A percentile compares a stretch with the other conserved stretches of the same genome.
Evolutionary conservation across 2,888 invertebrate genomes (phyloP).

Genomic region (Pristionchus fissidentatus): DNA sequence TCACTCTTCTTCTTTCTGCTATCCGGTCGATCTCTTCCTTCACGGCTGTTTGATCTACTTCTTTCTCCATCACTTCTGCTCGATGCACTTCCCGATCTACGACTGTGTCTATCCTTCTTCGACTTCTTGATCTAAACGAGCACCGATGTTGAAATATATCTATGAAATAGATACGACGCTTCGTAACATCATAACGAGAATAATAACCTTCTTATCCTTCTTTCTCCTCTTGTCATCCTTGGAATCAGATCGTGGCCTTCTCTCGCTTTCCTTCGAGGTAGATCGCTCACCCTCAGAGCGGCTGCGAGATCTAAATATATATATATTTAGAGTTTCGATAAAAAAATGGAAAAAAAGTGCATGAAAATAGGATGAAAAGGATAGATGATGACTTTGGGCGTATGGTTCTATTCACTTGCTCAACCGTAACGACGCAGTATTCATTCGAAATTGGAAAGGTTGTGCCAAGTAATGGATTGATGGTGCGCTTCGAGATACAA

Average conservation of each 20-base stretch:
- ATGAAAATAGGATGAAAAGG: not conserved
- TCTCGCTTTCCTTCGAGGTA: constrained; percentile 36
- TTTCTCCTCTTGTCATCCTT: constrained; percentile 42
- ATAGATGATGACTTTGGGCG: not conserved
- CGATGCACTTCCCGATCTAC: constrained; percentile 30
- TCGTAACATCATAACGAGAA: not conserved
- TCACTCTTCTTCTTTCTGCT: not conserved
- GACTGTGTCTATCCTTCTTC: not conserved
- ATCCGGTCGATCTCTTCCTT: not conserved
- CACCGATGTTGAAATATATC: not conserved
- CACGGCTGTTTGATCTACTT: constrained; percentile 25
- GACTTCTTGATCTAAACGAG: not conserved
- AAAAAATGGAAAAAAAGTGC: not conserved
- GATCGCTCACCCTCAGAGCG: constrained; percentile 46
- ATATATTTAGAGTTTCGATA: too few relatives aligned
- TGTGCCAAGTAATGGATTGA: not conserved
- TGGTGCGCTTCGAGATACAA: not conserved
- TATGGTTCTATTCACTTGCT: not conserved
- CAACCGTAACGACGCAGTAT: not conserved
- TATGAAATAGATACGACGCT: not conserved
- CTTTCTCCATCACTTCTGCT: constrained; percentile 44
- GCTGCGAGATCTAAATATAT: constrained; percentile 31
- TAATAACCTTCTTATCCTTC: constrained; percentile 44
- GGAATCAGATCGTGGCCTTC: constrained; percentile 38
- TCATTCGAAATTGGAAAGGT: not conserved